Conservation (phyloP, 2,888 invertebrate genomes). For the Rhingia campestris region DNA sequence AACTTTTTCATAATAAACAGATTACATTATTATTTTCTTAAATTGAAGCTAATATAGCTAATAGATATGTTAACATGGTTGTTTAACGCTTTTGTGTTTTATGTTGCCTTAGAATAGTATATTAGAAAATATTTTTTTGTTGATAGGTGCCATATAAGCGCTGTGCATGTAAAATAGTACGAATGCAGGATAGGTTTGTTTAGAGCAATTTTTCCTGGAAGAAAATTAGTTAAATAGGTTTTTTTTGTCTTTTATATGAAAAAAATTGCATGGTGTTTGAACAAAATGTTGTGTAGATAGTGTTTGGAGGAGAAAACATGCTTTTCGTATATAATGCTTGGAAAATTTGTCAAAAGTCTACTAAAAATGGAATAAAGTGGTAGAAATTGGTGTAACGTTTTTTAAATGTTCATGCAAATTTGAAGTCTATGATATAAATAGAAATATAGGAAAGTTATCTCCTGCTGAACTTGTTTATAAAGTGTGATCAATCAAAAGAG, state of each 20-base stretch:
- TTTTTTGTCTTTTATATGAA: conserved; percentile 2
- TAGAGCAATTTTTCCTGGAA: conserved; percentile 70
- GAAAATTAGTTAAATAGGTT: conserved; percentile 21
- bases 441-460: no score
- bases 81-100: background rate
- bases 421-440: background rate
- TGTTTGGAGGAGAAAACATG: conserved; percentile 24
- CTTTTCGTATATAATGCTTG: background rate
- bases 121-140: conserved; percentile 11
- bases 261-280: background rate
- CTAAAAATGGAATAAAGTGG: background rate
- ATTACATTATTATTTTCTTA: background rate
- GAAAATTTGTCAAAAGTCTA: background rate
- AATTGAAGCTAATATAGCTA: conserved; percentile 52
- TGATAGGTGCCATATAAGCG: conserved; percentile 65
- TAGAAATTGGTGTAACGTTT: background rate
- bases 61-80: conserved; percentile 49
- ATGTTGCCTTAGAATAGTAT: background rate
- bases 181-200: conserved; percentile 17
- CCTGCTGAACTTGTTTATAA: no score
- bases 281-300: background rate
- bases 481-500: no score
- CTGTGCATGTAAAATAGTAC: conserved; percentile 40
- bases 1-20: background rate
- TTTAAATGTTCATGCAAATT: conserved; percentile 16